Conservation (phyloP, 2,888 invertebrate genomes). For the Deilephila elpenor region DNA sequence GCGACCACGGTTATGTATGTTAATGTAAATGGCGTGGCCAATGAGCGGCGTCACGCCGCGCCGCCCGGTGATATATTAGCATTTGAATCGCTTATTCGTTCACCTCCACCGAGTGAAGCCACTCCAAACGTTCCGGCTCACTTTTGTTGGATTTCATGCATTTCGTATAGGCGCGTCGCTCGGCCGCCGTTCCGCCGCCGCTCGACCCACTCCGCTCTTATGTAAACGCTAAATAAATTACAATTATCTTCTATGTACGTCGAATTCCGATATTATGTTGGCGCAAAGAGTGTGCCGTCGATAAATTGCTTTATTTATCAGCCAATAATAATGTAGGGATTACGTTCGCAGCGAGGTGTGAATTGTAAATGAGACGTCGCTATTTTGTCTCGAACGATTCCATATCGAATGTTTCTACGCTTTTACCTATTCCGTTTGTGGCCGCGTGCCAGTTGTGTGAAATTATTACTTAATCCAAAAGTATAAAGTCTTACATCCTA, state of each 20-base stretch:
- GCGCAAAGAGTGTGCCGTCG: conserved; percentile 55
- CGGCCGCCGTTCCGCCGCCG: conserved; percentile 59
- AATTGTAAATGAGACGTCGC: conserved; percentile 59
- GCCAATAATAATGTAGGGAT: conserved; percentile 57
- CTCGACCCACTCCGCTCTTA: conserved; percentile 66
- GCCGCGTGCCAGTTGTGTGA: conserved; percentile 4
- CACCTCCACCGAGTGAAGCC: conserved; percentile 55
- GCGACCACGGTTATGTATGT: conserved; percentile 74
- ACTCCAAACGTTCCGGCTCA: conserved; percentile 52
- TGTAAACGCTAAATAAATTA: conserved; percentile 70
- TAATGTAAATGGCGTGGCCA: conserved; percentile 80
- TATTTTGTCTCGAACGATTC: conserved; percentile 49
- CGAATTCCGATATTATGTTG: conserved; percentile 51
- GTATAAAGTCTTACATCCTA: conserved; percentile 23
- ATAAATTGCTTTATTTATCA: conserved; percentile 68
- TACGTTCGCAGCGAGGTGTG: conserved; percentile 55
- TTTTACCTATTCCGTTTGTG: conserved; percentile 28
- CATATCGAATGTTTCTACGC: conserved; percentile 30
- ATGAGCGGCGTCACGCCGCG: conserved; percentile 74
- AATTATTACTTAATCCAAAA: conserved; percentile 28
- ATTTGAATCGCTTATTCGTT: conserved; percentile 82
- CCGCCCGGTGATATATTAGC: conserved; percentile 83
- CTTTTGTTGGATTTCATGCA: conserved; percentile 72
- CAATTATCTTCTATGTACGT: conserved; percentile 57
- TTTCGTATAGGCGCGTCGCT: conserved; percentile 60